phyloP scores from a whole-genome alignment of 2,113 vertebrate species.

The Daboia siamensis region DNA sequence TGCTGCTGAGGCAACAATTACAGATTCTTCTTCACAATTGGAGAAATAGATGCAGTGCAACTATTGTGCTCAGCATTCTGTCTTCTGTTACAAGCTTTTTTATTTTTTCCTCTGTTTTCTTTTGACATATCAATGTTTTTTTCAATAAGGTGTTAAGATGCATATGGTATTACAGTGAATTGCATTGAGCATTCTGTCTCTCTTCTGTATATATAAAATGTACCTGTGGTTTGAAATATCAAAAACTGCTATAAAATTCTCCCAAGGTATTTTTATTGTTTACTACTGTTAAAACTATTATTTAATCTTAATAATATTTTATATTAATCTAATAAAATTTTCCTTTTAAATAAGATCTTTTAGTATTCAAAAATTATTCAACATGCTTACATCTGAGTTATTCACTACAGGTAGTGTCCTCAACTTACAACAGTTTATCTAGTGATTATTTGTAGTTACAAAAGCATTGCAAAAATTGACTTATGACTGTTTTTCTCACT shows the following conservation, averaged over 20 bases:
- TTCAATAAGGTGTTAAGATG: not conserved
- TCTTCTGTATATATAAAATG: not conserved
- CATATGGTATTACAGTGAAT: conserved; percentile 3
- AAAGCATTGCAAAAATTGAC: not conserved
- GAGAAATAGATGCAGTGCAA: not conserved
- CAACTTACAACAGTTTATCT: not conserved
- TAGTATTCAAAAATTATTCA: not conserved
- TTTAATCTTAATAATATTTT: conserved; percentile 1
- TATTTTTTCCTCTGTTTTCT: not conserved
- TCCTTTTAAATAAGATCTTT: not conserved
- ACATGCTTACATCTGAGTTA: not conserved
- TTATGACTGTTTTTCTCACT: not conserved
- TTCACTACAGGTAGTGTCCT: not conserved
- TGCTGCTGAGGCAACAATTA: not conserved
- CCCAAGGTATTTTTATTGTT: conserved; percentile 12
- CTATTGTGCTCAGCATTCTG: not conserved
- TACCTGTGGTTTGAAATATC: conserved; percentile 30
- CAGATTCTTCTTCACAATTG: not conserved
- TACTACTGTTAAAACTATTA: not conserved
- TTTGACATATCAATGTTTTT: conserved; percentile 7
- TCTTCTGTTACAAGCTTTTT: not conserved
- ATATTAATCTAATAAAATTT: not conserved
- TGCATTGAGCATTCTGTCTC: not conserved
- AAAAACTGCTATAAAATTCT: not conserved
- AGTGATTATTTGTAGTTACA: not conserved